Percentiles rank a stretch among this genome's conserved stretches.
Evolutionary conservation across 1,140 invertebrate genomes (phyloP).

Genomic region (Scaptomyza graminum): DNA sequence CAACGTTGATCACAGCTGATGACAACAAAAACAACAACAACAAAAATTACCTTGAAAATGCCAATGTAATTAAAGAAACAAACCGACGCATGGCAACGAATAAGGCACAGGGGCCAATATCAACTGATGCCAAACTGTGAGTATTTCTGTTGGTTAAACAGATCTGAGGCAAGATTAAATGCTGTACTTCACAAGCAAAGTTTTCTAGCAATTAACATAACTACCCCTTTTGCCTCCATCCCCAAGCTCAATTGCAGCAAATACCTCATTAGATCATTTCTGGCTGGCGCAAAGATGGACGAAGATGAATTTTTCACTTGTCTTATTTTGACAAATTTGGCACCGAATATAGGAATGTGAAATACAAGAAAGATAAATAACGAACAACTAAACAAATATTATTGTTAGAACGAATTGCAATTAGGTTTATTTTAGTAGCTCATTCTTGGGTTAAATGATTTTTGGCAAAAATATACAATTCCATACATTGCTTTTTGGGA

Average conservation of each 20-base stretch:
- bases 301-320: constrained; percentile 63
- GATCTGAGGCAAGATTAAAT: neutral
- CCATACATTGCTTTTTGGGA: too few relatives aligned
- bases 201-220: neutral
- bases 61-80: constrained; percentile 75
- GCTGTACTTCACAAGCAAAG: neutral
- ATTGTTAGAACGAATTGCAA: neutral
- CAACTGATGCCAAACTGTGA: neutral
- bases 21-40: constrained; percentile 14
- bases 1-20: constrained; percentile 32
- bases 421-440: too few relatives aligned
- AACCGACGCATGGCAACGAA: neutral
- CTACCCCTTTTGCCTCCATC: neutral
- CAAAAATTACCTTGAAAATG: constrained; percentile 60
- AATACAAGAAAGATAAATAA: constrained; percentile 35
- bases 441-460: too few relatives aligned
- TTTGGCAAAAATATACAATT: too few relatives aligned
- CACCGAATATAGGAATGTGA: constrained; percentile 9
- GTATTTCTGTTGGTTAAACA: neutral
- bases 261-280: constrained; percentile 20
- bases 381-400: constrained; percentile 19
- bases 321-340: constrained; percentile 26
- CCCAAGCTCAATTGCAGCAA: neutral
- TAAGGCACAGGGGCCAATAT: neutral
- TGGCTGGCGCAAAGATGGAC: constrained; percentile 22